Conservation (phyloP, 2,797 vertebrate genomes). For the Pygocentrus nattereri region DNA sequence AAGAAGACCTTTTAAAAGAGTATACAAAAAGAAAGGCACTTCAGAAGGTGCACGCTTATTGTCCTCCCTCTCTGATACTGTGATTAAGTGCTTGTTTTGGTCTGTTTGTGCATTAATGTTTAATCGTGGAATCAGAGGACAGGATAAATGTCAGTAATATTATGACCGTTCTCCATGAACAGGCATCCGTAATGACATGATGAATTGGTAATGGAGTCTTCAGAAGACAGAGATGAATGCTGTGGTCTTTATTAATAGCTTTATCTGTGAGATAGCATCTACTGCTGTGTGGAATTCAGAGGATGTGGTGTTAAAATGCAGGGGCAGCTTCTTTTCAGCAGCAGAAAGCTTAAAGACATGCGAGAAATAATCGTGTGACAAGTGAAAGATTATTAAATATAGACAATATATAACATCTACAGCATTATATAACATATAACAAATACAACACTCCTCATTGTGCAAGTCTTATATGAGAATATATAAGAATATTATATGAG, state of each 20-base stretch:
- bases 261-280: background rate
- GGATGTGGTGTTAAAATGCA: background rate
- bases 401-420: no score
- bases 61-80: slow-evolving; percentile 52
- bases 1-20: slow-evolving; percentile 72
- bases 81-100: slow-evolving; percentile 49
- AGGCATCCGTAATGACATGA: slow-evolving; percentile 74
- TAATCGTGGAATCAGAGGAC: background rate
- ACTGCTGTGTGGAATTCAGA: background rate
- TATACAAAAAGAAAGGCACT: slow-evolving; percentile 53
- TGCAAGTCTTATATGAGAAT: no score
- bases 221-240: slow-evolving; percentile 16
- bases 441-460: no score
- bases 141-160: slow-evolving; percentile 29
- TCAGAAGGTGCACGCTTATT: slow-evolving; percentile 65
- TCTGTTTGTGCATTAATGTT: slow-evolving; percentile 41
- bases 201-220: slow-evolving; percentile 70
- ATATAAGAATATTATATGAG: no score
- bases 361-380: no score
- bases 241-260: slow-evolving; percentile 22
- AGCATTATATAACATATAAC: no score
- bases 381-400: no score
- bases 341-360: background rate
- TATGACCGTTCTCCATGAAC: slow-evolving; percentile 17
- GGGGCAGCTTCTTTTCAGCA: background rate